These are phyloP conservation scores for Cossypha dichroa DNA, from an alignment of 2,797 vertebrate genomes.

Conservation along the genomic window DNA sequence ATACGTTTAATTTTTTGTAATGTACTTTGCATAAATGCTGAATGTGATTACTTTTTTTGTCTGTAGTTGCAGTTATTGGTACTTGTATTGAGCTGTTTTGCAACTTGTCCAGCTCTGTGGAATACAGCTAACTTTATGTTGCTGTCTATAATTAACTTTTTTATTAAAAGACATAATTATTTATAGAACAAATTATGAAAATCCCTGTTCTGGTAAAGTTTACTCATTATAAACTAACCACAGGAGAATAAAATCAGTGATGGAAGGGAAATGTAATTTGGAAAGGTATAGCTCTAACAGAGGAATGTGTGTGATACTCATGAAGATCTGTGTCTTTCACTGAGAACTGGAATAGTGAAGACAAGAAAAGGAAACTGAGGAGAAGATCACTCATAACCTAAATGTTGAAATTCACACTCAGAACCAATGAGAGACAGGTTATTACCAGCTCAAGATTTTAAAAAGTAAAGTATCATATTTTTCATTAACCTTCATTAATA, in stretches of 20 bases:
- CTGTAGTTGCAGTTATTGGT: background rate
- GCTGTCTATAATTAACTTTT: background rate
- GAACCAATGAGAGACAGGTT: background rate
- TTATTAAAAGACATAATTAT: background rate
- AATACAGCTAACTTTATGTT: background rate
- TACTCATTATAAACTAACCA: background rate
- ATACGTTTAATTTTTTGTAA: background rate
- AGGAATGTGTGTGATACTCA: background rate
- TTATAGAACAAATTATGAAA: background rate
- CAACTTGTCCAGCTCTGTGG: background rate
- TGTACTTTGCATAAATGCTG: background rate
- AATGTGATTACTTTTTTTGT: background rate
- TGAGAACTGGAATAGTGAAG: background rate
- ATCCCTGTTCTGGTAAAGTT: background rate
- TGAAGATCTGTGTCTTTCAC: background rate
- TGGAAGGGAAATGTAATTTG: background rate
- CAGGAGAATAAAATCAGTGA: background rate
- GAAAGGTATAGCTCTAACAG: background rate
- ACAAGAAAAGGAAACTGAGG: background rate
- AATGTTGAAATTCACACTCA: background rate
- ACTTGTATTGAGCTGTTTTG: background rate
- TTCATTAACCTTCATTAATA: background rate
- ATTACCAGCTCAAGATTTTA: background rate
- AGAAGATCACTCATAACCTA: background rate
- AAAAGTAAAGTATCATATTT: background rate